Conservation (phyloP, 53 echinoderm and acorn worm genomes). For the Zoroaster sp. region DNA sequence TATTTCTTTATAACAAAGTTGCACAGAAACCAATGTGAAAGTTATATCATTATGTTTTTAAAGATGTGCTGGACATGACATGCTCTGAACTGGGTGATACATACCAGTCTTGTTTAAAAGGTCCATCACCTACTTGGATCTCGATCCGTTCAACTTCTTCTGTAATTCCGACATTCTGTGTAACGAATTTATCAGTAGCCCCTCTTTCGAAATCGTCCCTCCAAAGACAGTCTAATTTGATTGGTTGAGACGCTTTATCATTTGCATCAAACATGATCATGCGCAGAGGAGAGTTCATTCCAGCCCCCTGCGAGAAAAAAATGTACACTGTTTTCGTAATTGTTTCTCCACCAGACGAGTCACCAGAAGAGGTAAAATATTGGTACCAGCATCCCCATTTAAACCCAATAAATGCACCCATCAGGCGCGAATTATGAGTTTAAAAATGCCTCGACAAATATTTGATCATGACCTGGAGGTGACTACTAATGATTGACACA, state of each 20-base stretch:
- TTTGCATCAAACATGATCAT: conserved; percentile 53
- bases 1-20: background rate
- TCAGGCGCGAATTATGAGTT: too few relatives aligned
- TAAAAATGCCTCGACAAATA: too few relatives aligned
- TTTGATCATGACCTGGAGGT: too few relatives aligned
- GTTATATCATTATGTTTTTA: background rate
- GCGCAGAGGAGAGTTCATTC: conserved; percentile 71
- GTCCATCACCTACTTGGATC: background rate
- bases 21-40: background rate
- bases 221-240: conserved; percentile 66
- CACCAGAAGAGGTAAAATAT: background rate
- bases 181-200: conserved; percentile 22
- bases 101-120: background rate
- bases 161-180: background rate
- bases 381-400: too few relatives aligned
- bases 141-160: conserved; percentile 2
- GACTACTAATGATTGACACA: too few relatives aligned
- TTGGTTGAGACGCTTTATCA: conserved; percentile 58
- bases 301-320: conserved; percentile 54
- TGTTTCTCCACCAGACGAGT: background rate
- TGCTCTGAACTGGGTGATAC: background rate
- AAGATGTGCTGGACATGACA: background rate
- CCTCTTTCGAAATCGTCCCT: conserved; percentile 81
- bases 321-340: background rate
- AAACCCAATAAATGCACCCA: too few relatives aligned